phyloP scores from a whole-genome alignment of 2,797 vertebrate genomes.

The Myotis findleyi region DNA sequence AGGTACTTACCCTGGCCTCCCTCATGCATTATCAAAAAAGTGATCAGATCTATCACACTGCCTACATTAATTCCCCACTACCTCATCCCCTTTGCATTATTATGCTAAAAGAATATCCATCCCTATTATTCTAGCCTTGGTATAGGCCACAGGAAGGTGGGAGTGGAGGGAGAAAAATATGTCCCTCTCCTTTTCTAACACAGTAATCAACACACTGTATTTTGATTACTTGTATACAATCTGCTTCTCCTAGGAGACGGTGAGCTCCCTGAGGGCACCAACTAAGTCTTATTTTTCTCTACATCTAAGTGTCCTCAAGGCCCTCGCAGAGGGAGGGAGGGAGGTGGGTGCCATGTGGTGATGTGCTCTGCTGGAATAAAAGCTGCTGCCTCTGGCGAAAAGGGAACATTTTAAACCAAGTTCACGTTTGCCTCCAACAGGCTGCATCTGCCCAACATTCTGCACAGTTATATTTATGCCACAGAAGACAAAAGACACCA shows the following conservation, averaged over 20 bases:
- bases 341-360: background rate
- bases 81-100: background rate
- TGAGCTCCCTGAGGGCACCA: background rate
- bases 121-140: background rate
- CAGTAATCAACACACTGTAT: background rate
- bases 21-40: background rate
- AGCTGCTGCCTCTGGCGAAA: slow-evolving; percentile 36
- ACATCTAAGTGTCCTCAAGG: background rate
- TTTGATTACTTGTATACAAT: background rate
- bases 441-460: slow-evolving; percentile 40
- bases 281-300: background rate
- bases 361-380: slow-evolving; percentile 34
- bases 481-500: background rate
- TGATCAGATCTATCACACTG: background rate
- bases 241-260: slow-evolving; percentile 13
- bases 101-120: background rate
- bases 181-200: background rate
- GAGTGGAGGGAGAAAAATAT: background rate
- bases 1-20: background rate
- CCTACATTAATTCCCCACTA: background rate
- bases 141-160: background rate
- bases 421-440: slow-evolving; percentile 38
- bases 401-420: slow-evolving; percentile 53
- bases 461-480: background rate
- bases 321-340: background rate